Base-by-base conservation (phyloP, 2,888 invertebrate genomes). In the Tanytarsus gracilentus region DNA sequence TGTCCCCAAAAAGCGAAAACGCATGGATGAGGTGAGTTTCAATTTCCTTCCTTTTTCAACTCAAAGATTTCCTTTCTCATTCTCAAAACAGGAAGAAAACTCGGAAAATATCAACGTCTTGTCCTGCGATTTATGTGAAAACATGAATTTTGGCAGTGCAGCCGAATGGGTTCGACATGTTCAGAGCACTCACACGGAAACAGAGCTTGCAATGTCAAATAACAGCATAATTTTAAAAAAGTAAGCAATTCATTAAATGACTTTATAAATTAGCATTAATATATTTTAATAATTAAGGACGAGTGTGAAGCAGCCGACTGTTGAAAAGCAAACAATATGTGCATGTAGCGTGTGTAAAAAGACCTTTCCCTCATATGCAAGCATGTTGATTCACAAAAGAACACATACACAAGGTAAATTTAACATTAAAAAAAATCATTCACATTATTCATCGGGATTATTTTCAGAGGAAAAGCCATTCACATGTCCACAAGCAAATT, bases 151-250 rank as follows among this genome's bases (percentile, higher is more conserved):
- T 75, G 80, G 84, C 48, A 88, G 87, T 62, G 89, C 90, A 0
- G 88, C 83, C 18, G 88, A 88, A 72, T 90, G 90, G 90, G 90
- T 90, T 49, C 83, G 88, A 4, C 90, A 90, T 69, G 85, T 90
- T 69, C 88, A 89, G 70, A 85, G 81, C 69, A 83, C 86, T 29
- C 90, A 90, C 72, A 89, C 89, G 0, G 89, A 89, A 70, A 75
- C 78, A 65, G 88, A 88, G 77, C 75, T 88, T 73, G 86, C 87
- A 70, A 75, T 86, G 71, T 85, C 84, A 75, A 86, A 85, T 75
- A 83, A 82, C 72, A 81, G 81, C 70, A 79, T 79, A 69, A 80
- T 82, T 69, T 82, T 81, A 69, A 80, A 79, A 74, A 75, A 77
- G 75, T 77, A 77, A 78, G 75, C 76, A 76, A 76, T 44, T 44